Base-by-base conservation (phyloP, 64 coral and sea anemone species). In the Dendrophyllia cribrosa region DNA sequence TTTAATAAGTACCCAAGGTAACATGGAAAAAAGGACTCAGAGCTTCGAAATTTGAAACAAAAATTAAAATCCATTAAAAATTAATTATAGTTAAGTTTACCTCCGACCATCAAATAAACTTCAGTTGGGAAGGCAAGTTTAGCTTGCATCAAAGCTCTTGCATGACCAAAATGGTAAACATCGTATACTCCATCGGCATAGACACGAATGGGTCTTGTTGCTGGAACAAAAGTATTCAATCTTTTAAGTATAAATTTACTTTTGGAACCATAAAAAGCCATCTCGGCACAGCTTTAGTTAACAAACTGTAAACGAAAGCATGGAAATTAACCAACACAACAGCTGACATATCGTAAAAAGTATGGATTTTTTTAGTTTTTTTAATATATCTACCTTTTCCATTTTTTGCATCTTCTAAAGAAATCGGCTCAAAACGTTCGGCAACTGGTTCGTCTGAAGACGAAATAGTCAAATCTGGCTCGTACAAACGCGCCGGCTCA, bases 151-250 rank as follows among this genome's bases (percentile, higher is more conserved):
- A 99, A 74, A 63, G 97, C 69, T 24, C 94, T 99, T 20, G 94
- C 94, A 89, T 99, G 97, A 19, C 97, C 97, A 86, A 96, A 96
- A 74, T 99, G 97, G 50, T 96, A 99, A 0, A 84, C 24, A 86
- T 99, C 97, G 44, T 93, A 99, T 11, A 99, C 93, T 3, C 97
- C 97, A 85, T 99, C 97, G 20, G 94, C 91, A 68, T 99, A 99
- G 24, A 99, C 94, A 70, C 97, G 94, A 43, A 99, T 96, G 1
- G 97, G 97, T 92, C 97, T 96, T 93, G 59, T 81, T 58, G 91
- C 97, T 99, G 64, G 20, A 94, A 75, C 0, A 88, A 93, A 78
- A 63, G 86, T 25, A 44, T 51, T 26, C 16, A 23, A 62, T 1
- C 10, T 17, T 44, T 48, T 14, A 74, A 74, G 17, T n/a, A 48